Evolutionary conservation across 2,888 invertebrate genomes (phyloP).

Genomic region (Macrosiphum euphorbiae): DNA sequence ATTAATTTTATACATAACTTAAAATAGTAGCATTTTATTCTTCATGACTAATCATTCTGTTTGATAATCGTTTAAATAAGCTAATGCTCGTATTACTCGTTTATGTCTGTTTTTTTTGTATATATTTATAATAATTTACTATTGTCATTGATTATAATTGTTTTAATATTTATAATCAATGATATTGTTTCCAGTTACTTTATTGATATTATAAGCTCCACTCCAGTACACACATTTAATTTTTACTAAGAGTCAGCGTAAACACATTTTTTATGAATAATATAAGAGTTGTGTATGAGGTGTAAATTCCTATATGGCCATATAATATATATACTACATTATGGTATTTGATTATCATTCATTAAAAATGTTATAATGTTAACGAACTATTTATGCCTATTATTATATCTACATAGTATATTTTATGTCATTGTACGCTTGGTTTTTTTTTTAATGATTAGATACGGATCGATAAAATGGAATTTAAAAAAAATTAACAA

Average conservation of each 20-base stretch:
- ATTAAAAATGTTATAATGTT: neutral
- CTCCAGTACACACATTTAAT: constrained; percentile 19
- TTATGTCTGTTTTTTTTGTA: neutral
- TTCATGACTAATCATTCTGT: neutral
- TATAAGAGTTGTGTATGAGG: neutral
- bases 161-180: neutral
- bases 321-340: neutral
- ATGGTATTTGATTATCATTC: constrained; percentile 2
- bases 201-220: constrained; percentile 5
- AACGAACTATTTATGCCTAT: neutral
- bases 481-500: neutral
- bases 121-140: neutral
- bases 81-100: neutral
- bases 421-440: neutral
- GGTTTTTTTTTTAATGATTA: neutral
- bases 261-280: neutral
- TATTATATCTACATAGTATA: neutral
- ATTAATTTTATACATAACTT: neutral
- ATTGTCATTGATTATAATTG: neutral
- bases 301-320: neutral
- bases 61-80: neutral
- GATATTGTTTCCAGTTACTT: neutral
- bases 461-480: neutral
- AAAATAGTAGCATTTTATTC: neutral
- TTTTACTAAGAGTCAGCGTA: constrained; percentile 44